Percentiles rank a stretch among this genome's conserved stretches.
Evolutionary conservation across 1,140 invertebrate species (phyloP).

Genomic region (Dinoponera quadriceps): DNA sequence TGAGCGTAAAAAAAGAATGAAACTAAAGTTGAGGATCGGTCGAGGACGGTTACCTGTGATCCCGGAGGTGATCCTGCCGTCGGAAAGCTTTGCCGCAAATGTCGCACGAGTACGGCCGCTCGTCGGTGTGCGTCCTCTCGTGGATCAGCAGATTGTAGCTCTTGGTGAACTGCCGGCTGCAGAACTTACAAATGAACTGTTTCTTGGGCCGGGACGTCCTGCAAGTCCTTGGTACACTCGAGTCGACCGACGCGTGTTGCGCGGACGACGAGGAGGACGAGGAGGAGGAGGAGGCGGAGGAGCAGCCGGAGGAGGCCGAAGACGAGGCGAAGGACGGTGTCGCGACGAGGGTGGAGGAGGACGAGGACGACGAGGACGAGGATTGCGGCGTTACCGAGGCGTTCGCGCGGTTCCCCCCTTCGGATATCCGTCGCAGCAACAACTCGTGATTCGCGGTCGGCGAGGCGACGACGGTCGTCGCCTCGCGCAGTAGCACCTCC

Average conservation of each 20-base stretch:
- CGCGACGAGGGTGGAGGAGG: conserved; percentile 21
- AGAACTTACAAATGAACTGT: conserved; percentile 96
- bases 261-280: conserved; percentile 61
- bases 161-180: conserved; percentile 98
- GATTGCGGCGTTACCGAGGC: conserved; percentile 56
- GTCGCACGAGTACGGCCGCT: conserved; percentile 98
- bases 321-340: conserved; percentile 55
- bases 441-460: conserved; percentile 76
- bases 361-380: conserved; percentile 28
- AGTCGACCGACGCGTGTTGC: conserved; percentile 80
- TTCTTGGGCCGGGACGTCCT: conserved; percentile 88
- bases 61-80: conserved; percentile 96
- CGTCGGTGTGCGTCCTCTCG: conserved; percentile 99
- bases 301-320: conserved; percentile 50
- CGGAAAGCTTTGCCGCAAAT: conserved; percentile 96
- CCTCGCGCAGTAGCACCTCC: conserved; percentile 76
- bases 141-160: conserved; percentile 99
- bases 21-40: too few species aligned
- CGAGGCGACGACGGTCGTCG: conserved; percentile 79
- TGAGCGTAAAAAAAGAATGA: too few species aligned
- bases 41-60: conserved; percentile 90
- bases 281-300: conserved; percentile 61
- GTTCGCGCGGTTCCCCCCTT: conserved; percentile 62
- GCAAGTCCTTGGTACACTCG: conserved; percentile 80
- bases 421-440: conserved; percentile 79